phyloP scores from a whole-genome alignment of 2,888 invertebrate species.

The Macropis europaea region DNA sequence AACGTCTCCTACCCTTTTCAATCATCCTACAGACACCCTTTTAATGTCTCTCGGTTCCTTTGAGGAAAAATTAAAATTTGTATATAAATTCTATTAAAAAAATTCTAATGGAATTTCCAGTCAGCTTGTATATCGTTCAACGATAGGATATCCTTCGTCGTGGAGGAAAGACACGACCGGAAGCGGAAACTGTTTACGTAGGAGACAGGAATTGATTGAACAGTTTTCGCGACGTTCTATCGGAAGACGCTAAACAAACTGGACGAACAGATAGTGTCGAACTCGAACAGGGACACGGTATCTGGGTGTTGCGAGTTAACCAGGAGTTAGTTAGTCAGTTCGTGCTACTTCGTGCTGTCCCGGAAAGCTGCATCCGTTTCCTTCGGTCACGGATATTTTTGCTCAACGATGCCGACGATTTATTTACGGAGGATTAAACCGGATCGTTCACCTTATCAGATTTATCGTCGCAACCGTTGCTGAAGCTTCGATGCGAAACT shows the following conservation, averaged over 20 bases:
- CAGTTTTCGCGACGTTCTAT: slow-evolving; percentile 14
- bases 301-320: slow-evolving; percentile 39
- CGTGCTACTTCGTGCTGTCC: slow-evolving; percentile 15
- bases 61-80: too few relatives aligned
- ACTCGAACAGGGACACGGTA: slow-evolving; percentile 30
- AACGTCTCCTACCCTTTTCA: too few relatives aligned
- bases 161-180: neutral
- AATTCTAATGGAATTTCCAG: too few relatives aligned
- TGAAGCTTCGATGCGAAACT: too few relatives aligned
- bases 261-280: slow-evolving; percentile 37
- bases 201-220: slow-evolving; percentile 40
- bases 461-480: neutral
- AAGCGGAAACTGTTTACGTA: slow-evolving; percentile 33
- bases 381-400: slow-evolving; percentile 23
- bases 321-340: slow-evolving; percentile 17
- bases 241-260: slow-evolving; percentile 44
- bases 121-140: too few relatives aligned
- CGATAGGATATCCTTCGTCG: neutral
- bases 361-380: slow-evolving; percentile 6
- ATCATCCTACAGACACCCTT: too few relatives aligned
- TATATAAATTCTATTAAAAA: too few relatives aligned
- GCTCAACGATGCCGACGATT: neutral
- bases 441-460: neutral
- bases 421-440: slow-evolving; percentile 15
- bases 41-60: too few relatives aligned